Base-by-base conservation (phyloP, 1,140 invertebrate genomes). In the Scaptomyza pallida region DNA sequence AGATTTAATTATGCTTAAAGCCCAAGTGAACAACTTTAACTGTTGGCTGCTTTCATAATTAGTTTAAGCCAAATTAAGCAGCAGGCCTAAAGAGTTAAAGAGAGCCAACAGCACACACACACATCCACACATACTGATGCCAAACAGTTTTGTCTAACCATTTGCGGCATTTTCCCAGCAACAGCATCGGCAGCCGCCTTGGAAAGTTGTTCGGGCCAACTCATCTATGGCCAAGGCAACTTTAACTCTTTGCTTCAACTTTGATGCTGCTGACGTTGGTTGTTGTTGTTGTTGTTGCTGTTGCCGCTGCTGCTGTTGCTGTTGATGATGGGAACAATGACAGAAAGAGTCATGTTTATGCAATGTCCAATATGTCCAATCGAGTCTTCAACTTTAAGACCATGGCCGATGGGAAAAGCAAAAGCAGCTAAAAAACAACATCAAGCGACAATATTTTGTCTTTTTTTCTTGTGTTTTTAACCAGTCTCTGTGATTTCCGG, bases 1-100 rank as follows among this genome's bases (percentile, higher is more conserved):
- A 71, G 62, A 65, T 65, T 71, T 71, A 71, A 71, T 71, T 71
- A 71, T 61, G 41, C 37, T 55, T 57, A 37, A 45, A 73, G 30
- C 43, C 52, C 56, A 72, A 50, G 37, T 52, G 67, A 62, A 75
- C 48, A 63, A 43, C 44, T 17, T 40, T 35, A 19, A 35, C 33
- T 62, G 6, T 2, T 30, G 54, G 52, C 70, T 81, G 78, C 72
- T 82, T 82, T 81, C 70, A 81, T 81, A 81, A 81, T 81, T 81
- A 81, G 74, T 81, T 81, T 77, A 70, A 54, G 47, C 72, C 78
- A 64, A 65, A 57, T 78, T 57, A 52, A 75, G 23, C 23, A 23
- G 68, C 61, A 44, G 52, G 16, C 35, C 19, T n/a, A 45, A 71
- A 35, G 23, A 54, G 17, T 26, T 23, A 35, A n/a, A 37, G 15